Evolutionary conservation across 2,113 vertebrate species (phyloP), one percentile per base, ranked within the genome.

Genomic region (Pollimyrus isidori): DNA sequence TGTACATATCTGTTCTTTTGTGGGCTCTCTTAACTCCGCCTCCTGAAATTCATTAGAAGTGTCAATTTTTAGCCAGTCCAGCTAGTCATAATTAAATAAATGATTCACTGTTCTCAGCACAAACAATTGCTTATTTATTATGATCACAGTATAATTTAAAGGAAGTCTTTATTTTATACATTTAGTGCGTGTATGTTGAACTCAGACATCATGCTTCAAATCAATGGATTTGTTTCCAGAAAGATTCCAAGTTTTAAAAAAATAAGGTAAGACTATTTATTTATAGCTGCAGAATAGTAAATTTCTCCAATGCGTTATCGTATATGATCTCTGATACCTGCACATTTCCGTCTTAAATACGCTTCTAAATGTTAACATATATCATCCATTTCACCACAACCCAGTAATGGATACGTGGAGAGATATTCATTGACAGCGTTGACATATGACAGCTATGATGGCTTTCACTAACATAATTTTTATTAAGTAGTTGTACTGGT

Each of bases 1-100:
- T 73, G 46, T 69, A 7, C 35, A 62, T 7, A n/a, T 86, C 84
- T 49, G 19, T 23, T 45, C 73, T 15, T n/a, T 49, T 53, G n/a
- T 35, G 15, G 84, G 45, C 86, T 84, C 30, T 49, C 21, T 42
- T 56, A 52, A 56, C 89, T 62, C 90, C 90, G 21, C 89, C 91
- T 87, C 46, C 15, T 1, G 23, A 23, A 7, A 26, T 48, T n/a
- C 23, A 30, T 30, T 35, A 26, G 87, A 39, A 21, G 39, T 9
- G 5, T 69, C n/a, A 35, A 6, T 23, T n/a, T 48, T 73, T 56
- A 30, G 45, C 49, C 19, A 76, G 35, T 42, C 62, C 7, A 35
- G 45, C 19, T 26, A 45, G 65, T n/a, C 17, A 10, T 45, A 4
- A 65, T 69, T 89, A 87, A 52, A 15, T 21, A 26, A 11, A 15